Base-by-base conservation (phyloP, 2,888 invertebrate species). In the Pherbina coryleti region DNA sequence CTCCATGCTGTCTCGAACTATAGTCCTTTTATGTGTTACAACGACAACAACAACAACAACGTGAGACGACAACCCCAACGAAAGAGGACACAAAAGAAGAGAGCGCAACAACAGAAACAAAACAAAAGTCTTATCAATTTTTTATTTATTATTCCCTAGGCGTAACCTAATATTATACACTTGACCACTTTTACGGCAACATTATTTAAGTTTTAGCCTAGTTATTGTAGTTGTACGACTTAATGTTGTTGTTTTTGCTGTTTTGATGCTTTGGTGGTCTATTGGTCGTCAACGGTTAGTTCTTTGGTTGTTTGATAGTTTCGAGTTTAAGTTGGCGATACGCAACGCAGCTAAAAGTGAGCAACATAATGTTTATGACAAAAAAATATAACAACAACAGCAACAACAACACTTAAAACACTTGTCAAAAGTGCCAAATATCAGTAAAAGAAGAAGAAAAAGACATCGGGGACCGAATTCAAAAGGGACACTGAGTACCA, bases 131-230 rank as follows among this genome's bases (percentile, higher is more conserved):
- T 67, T 51, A 25, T 51, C 14, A 69, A 25, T 69, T 22, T 51
- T 70, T 64, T 70, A 78, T 78, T 78, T 62, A 78, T 60, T 62
- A 74, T 78, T 74, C 77, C 60, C 73, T 14, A 62, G 67, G 74
- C 77, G 44, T 74, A 74, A 78, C 57, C 37, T 51, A 62, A 70
- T 74, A 74, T 78, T 74, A 78, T 51, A 67, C 77, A 78, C 74
- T 78, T 78, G 74, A 78, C 69, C 74, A 78, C 77, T 74, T 78
- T 74, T 55, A 66, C 57, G 64, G 69, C 51, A 22, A 28, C 51
- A 69, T 69, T 51, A 69, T 69, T 51, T 51, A 5, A 22, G 11
- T 49, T 49, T n/a, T 22, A 49, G 8, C n/a, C 49, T 66, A 34
- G n/a, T 66, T 66, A 19, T 66, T 66, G 34, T 66, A 66, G 64